Evolutionary conservation across 1,140 invertebrate species (phyloP).

Genomic region (Limonius californicus): DNA sequence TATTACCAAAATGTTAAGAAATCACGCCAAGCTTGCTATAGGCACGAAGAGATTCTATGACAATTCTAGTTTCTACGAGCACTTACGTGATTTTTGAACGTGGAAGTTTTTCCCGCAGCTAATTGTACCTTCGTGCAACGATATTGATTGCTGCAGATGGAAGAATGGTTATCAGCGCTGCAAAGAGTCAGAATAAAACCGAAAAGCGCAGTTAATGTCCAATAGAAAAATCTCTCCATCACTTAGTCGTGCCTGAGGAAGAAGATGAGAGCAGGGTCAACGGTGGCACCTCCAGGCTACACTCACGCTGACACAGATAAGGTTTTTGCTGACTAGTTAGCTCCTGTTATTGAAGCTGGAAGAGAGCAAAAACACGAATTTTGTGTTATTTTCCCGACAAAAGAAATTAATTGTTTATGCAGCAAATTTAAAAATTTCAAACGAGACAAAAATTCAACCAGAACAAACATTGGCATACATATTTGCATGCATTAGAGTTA

Average conservation of each 20-base stretch:
- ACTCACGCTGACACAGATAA: background rate
- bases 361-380: no score
- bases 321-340: no score
- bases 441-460: no score
- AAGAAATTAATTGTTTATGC: no score
- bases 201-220: no score
- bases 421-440: no score
- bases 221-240: background rate
- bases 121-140: background rate
- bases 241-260: background rate
- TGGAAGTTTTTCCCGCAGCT: background rate
- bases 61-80: background rate
- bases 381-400: no score
- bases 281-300: background rate
- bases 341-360: no score
- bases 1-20: background rate
- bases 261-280: background rate
- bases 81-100: no score
- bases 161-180: background rate
- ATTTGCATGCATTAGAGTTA: no score
- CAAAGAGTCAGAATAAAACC: background rate
- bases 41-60: background rate
- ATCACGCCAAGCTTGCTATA: constrained; percentile 1
- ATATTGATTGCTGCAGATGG: background rate
- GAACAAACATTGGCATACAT: no score